Conservation (phyloP, 2,888 invertebrate genomes). For the Himalopsyche japonica region DNA sequence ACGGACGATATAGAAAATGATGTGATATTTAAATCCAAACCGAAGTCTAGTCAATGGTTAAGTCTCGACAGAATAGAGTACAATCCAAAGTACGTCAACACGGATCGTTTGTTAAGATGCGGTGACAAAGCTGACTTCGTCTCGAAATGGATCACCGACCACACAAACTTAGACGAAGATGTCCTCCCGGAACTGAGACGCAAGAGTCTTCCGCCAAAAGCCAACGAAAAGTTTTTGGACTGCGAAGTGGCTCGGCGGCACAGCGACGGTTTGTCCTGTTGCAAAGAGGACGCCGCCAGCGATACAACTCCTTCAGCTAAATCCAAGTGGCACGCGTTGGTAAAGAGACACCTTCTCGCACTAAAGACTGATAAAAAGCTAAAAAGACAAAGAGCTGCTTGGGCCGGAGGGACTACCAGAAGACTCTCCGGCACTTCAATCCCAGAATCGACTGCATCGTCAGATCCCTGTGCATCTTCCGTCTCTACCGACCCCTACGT, state of each 20-base stretch:
- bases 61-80: slow-evolving; percentile 58
- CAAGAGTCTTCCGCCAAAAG: slow-evolving; percentile 58
- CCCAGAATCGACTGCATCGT: slow-evolving; percentile 47
- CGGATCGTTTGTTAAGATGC: slow-evolving; percentile 49
- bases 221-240: slow-evolving; percentile 58
- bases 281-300: slow-evolving; percentile 59
- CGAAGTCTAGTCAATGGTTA: slow-evolving; percentile 63
- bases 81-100: slow-evolving; percentile 38
- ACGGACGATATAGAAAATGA: slow-evolving; percentile 58
- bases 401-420: slow-evolving; percentile 54
- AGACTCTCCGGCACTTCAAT: slow-evolving; percentile 52
- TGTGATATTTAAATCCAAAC: slow-evolving; percentile 62
- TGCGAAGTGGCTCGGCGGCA: slow-evolving; percentile 43
- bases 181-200: slow-evolving; percentile 56
- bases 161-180: slow-evolving; percentile 55
- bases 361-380: slow-evolving; percentile 57
- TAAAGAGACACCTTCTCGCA: slow-evolving; percentile 57
- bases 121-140: slow-evolving; percentile 61
- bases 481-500: slow-evolving; percentile 48
- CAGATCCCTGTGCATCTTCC: slow-evolving; percentile 43
- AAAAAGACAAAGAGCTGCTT: slow-evolving; percentile 56
- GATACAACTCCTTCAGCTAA: slow-evolving; percentile 55
- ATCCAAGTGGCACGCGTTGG: slow-evolving; percentile 60
- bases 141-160: slow-evolving; percentile 60
- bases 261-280: slow-evolving; percentile 58